phyloP scores from a whole-genome alignment of 1,140 invertebrate genomes.

The Hycleus cichorii region DNA sequence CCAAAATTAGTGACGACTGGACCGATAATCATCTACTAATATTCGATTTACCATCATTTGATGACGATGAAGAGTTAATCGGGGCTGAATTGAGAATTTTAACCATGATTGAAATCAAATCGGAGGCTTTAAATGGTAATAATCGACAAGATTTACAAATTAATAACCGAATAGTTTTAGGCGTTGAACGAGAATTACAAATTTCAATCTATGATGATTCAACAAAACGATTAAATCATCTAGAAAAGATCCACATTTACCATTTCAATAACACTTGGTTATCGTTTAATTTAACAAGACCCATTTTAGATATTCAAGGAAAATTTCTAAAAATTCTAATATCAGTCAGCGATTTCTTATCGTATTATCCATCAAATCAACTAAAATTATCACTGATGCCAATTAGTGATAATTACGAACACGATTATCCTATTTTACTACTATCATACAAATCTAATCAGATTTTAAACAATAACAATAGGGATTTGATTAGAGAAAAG shows the following conservation, averaged over 20 bases:
- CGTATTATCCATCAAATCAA: constrained; percentile 9
- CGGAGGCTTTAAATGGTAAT: constrained; percentile 1
- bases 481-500: constrained; percentile 16
- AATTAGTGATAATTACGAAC: constrained; percentile 29
- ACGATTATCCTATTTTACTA: constrained; percentile 36
- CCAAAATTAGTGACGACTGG: background rate
- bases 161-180: constrained; percentile 5
- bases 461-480: background rate
- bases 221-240: constrained; percentile 16
- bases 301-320: constrained; percentile 20
- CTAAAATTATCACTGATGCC: constrained; percentile 36
- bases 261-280: constrained; percentile 37
- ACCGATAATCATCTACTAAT: constrained; percentile 33
- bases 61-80: constrained; percentile 32
- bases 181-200: constrained; percentile 27
- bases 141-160: background rate
- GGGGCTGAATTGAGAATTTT: constrained; percentile 36
- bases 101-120: constrained; percentile 26
- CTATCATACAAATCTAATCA: constrained; percentile 29
- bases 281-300: constrained; percentile 33
- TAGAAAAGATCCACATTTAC: constrained; percentile 27
- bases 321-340: constrained; percentile 30
- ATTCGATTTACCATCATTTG: constrained; percentile 31
- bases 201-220: constrained; percentile 31
- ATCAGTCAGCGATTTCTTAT: constrained; percentile 20